These are phyloP conservation scores for Empidonax traillii DNA, from an alignment of 2,113 vertebrate species.

Conservation along the genomic window DNA sequence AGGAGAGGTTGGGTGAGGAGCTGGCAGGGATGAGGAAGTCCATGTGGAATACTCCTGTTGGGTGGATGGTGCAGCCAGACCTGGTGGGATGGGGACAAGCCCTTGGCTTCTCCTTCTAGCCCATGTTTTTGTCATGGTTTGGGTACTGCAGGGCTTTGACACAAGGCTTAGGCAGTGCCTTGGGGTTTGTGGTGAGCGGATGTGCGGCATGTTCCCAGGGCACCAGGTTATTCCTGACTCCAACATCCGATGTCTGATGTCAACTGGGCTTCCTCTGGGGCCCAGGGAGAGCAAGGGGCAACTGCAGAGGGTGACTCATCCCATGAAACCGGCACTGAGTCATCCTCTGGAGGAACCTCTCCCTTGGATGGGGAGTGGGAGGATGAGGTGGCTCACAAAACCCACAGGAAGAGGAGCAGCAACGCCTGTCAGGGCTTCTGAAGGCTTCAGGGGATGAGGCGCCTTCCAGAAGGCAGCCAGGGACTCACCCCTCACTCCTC, in stretches of 20 bases:
- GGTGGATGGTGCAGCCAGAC: neutral
- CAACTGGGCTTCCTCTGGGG: neutral
- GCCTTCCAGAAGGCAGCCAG: neutral
- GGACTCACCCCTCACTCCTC: neutral
- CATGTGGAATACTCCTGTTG: neutral
- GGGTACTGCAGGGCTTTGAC: neutral
- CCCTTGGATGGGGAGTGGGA: neutral
- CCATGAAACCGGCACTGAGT: neutral
- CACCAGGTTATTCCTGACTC: neutral
- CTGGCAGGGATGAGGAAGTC: neutral
- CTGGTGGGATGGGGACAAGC: neutral
- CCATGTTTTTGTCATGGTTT: neutral
- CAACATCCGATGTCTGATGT: neutral
- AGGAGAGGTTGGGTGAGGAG: neutral
- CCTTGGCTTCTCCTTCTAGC: neutral
- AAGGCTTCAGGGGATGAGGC: neutral
- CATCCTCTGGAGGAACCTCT: neutral
- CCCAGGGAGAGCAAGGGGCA: neutral
- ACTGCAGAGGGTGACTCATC: neutral
- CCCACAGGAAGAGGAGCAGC: neutral
- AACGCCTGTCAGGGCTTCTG: fast-evolving
- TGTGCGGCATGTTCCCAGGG: neutral
- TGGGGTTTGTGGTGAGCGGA: neutral
- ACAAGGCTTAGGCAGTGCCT: fast-evolving
- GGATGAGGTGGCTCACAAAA: neutral